Conservation (phyloP, 1,140 invertebrate species). For the Panagrolaimus sp. region DNA sequence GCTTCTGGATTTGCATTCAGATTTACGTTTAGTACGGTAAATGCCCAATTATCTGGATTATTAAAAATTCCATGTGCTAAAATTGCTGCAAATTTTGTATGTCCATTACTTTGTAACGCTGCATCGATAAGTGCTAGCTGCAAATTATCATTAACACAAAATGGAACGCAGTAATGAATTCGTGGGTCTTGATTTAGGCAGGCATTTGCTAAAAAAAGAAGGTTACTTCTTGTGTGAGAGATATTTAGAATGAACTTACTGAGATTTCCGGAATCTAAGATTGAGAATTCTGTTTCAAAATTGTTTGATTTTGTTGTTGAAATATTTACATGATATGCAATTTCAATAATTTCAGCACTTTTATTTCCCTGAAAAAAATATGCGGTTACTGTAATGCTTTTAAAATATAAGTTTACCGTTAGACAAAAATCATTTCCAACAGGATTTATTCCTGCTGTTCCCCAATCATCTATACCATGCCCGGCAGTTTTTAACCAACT, state of each 20-base stretch:
- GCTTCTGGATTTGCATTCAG: conserved; percentile 1
- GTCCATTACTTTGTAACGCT: not conserved
- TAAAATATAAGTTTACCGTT: not conserved
- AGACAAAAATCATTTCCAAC: not conserved
- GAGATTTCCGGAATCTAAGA: not conserved
- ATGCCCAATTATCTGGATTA: not conserved
- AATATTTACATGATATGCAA: not conserved
- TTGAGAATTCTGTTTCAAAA: not conserved
- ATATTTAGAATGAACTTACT: not conserved
- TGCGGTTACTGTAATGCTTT: too few species aligned
- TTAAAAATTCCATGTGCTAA: not conserved
- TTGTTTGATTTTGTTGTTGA: not conserved
- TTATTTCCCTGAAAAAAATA: not conserved
- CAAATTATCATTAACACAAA: not conserved
- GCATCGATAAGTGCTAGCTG: not conserved
- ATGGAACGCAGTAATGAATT: conserved; percentile 2
- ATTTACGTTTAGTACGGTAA: not conserved
- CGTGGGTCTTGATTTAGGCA: not conserved
- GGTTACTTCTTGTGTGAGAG: not conserved
- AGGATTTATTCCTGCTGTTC: not conserved
- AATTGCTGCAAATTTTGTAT: not conserved
- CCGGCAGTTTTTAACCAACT: not conserved
- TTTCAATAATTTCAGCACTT: not conserved
- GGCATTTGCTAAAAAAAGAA: not conserved
- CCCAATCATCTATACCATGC: conserved; percentile 8